Conservation (phyloP, 37 sponge, comb jelly and placozoan species). For the Mnemiopsis leidyi region DNA sequence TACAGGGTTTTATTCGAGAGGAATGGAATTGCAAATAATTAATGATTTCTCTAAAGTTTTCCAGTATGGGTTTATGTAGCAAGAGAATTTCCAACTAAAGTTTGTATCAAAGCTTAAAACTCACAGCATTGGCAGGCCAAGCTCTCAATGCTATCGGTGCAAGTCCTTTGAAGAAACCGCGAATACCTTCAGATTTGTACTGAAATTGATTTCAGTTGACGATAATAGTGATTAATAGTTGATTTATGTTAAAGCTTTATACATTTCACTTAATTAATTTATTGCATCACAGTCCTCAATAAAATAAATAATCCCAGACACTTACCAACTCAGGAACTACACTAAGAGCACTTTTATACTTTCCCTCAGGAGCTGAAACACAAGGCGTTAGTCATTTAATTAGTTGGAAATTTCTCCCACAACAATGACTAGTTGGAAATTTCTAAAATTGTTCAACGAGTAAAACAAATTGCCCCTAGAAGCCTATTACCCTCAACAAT, state of each 20-base stretch:
- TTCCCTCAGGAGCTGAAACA: conserved; percentile 53
- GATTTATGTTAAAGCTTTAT: no score
- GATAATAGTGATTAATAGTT: no score
- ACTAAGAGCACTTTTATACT: conserved; percentile 16
- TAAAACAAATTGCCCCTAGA: neutral
- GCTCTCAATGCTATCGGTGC: conserved; percentile 44
- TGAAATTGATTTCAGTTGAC: neutral
- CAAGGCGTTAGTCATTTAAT: neutral
- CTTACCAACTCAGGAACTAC: conserved; percentile 50
- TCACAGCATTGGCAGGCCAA: conserved; percentile 65
- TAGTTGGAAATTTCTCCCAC: neutral
- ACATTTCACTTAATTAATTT: no score
- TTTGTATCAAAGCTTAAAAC: no score
- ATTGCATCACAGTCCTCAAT: no score
- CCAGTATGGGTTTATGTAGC: no score
- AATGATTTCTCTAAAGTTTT: no score
- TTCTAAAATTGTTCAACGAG: neutral
- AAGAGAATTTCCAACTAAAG: no score
- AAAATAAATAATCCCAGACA: no score
- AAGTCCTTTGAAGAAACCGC: conserved; percentile 54
- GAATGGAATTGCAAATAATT: no score
- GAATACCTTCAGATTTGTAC: neutral
- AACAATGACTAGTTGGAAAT: neutral
- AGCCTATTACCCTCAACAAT: neutral
- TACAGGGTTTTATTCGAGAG: neutral